phyloP scores from a whole-genome alignment of 2,888 invertebrate species.

The Apamea epomidion region DNA sequence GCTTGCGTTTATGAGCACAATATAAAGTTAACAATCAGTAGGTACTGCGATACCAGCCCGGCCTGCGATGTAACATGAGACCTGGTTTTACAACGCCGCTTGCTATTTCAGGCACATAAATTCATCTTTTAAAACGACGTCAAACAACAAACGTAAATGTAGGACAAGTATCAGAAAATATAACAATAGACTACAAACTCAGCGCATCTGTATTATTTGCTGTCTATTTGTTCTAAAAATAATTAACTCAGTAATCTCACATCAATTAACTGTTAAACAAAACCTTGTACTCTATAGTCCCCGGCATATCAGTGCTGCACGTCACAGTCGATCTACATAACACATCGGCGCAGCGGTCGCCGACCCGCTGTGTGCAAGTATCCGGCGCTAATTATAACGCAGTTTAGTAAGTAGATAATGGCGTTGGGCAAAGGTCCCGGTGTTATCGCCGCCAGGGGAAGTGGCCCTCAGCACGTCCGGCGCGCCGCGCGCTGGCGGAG shows the following conservation, averaged over 20 bases:
- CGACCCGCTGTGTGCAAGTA: constrained; percentile 32
- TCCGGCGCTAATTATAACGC: constrained; percentile 30
- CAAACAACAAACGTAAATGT: not conserved
- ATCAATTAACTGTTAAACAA: not conserved
- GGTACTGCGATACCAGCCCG: not conserved
- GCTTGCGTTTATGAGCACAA: constrained; percentile 14
- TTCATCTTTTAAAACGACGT: not conserved
- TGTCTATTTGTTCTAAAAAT: not conserved
- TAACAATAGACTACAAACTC: not conserved
- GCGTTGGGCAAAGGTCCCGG: constrained; percentile 32
- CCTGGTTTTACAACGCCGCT: constrained; percentile 10
- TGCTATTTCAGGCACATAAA: constrained; percentile 1
- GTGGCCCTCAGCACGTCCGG: constrained; percentile 25
- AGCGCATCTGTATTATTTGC: not conserved
- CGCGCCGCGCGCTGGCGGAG: not conserved
- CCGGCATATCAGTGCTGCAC: not conserved
- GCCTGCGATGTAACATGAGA: not conserved
- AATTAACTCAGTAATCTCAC: not conserved
- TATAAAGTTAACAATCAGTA: constrained; percentile 15
- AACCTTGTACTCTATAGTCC: too few species aligned
- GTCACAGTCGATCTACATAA: not conserved
- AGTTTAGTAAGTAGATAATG: constrained; percentile 5
- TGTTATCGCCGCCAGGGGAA: constrained; percentile 10
- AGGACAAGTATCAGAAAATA: not conserved
- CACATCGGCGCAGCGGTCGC: not conserved